phyloP scores from a whole-genome alignment of 2,888 invertebrate genomes.

The Hymenopus coronatus region DNA sequence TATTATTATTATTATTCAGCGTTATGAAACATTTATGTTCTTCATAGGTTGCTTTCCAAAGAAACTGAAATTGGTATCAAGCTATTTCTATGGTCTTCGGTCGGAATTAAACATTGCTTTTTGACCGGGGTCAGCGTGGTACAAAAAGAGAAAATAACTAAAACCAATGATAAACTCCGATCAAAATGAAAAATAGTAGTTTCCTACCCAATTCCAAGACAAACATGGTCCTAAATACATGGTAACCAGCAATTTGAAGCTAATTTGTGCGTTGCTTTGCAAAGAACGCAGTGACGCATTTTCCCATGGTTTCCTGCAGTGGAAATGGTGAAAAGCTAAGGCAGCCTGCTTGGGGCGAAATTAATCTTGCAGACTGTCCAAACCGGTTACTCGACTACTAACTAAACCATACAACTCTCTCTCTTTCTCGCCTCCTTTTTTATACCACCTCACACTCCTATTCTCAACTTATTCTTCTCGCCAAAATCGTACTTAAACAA shows the following conservation, averaged over 20 bases:
- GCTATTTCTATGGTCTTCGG: too few relatives aligned
- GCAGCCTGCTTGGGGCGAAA: neutral
- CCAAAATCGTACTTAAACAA: neutral
- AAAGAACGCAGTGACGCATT: neutral
- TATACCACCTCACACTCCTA: neutral
- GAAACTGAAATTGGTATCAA: too few relatives aligned
- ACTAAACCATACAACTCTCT: neutral
- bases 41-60: too few relatives aligned
- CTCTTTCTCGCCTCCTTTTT: neutral
- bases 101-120: too few relatives aligned
- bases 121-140: too few relatives aligned
- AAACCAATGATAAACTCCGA: too few relatives aligned
- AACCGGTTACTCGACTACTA: neutral
- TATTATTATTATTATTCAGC: too few relatives aligned
- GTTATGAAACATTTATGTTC: too few relatives aligned
- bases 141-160: too few relatives aligned
- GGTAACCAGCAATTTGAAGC: neutral
- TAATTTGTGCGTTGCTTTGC: neutral
- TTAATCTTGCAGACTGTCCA: conserved; percentile 6
- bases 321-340: neutral
- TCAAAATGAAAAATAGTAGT: too few relatives aligned
- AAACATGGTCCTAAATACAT: too few relatives aligned
- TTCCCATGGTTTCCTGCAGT: neutral
- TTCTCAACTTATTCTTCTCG: neutral
- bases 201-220: too few relatives aligned